phyloP scores from a whole-genome alignment of 2,113 vertebrate genomes.

The Fulica atra region DNA sequence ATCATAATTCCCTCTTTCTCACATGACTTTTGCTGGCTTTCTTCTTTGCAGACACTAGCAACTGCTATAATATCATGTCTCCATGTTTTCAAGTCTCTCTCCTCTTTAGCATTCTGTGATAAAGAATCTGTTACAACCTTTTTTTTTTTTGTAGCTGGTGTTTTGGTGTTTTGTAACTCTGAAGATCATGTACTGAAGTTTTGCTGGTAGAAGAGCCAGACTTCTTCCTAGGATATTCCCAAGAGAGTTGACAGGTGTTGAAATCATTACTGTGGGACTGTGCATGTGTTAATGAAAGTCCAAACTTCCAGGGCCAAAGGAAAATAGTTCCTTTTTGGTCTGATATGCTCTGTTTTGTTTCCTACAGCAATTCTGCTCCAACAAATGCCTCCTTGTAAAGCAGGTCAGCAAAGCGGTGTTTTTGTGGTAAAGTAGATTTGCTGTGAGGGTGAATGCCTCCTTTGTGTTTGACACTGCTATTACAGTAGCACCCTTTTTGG shows the following conservation, averaged over 20 bases:
- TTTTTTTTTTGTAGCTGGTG: neutral
- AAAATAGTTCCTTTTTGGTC: neutral
- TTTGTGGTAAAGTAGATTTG: neutral
- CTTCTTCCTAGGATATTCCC: neutral
- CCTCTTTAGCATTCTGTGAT: neutral
- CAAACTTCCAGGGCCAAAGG: neutral
- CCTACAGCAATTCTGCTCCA: neutral
- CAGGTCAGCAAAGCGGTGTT: neutral
- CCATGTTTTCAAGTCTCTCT: neutral
- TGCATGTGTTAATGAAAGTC: neutral
- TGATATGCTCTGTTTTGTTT: neutral
- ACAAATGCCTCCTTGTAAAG: neutral
- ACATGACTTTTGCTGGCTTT: neutral
- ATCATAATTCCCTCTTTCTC: neutral
- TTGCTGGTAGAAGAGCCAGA: neutral
- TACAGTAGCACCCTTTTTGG: neutral
- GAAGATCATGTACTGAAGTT: neutral
- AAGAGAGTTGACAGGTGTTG: neutral
- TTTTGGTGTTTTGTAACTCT: neutral
- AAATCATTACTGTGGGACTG: neutral
- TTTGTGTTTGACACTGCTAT: neutral
- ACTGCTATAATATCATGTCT: neutral
- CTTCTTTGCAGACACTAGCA: neutral
- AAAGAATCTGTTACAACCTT: neutral
- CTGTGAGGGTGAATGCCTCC: neutral